Evolutionary conservation across 2,888 invertebrate species (phyloP).

Genomic region (Mythimna ferrago): DNA sequence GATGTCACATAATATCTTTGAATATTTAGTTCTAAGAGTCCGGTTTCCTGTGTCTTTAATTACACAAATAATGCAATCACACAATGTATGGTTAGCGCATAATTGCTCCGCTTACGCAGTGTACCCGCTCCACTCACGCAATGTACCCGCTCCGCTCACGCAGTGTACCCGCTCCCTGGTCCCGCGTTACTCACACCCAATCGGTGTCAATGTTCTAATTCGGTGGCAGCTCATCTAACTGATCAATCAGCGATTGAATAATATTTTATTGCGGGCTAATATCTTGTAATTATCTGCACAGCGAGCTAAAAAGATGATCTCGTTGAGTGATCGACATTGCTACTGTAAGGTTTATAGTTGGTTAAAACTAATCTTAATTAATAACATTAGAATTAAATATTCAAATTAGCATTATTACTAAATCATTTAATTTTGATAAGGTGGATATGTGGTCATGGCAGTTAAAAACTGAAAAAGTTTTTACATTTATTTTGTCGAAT

Average conservation of each 20-base stretch:
- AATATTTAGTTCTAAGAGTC: too few species aligned
- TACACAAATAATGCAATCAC: too few species aligned
- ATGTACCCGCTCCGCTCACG: slow-evolving; percentile 52
- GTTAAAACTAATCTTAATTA: slow-evolving; percentile 28
- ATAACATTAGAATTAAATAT: neutral
- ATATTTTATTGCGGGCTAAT: slow-evolving; percentile 51
- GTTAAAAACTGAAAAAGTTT: too few species aligned
- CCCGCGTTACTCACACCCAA: slow-evolving; percentile 71
- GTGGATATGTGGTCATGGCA: neutral
- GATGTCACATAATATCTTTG: too few species aligned
- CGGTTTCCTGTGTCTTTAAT: too few species aligned
- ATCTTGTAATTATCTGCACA: slow-evolving; percentile 46
- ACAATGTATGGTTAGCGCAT: neutral
- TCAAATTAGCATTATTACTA: neutral
- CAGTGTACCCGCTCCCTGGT: slow-evolving; percentile 22
- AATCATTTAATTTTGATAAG: neutral
- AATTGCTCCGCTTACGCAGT: neutral
- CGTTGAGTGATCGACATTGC: slow-evolving; percentile 55
- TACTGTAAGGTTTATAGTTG: slow-evolving; percentile 26
- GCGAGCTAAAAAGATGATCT: slow-evolving; percentile 7
- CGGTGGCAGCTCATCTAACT: slow-evolving; percentile 71
- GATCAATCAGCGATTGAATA: slow-evolving; percentile 59
- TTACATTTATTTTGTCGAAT: neutral
- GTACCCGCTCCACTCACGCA: slow-evolving; percentile 52
- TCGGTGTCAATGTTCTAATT: slow-evolving; percentile 80